phyloP scores from a whole-genome alignment of 2,888 invertebrate species.

The Yponomeuta evonymella region DNA sequence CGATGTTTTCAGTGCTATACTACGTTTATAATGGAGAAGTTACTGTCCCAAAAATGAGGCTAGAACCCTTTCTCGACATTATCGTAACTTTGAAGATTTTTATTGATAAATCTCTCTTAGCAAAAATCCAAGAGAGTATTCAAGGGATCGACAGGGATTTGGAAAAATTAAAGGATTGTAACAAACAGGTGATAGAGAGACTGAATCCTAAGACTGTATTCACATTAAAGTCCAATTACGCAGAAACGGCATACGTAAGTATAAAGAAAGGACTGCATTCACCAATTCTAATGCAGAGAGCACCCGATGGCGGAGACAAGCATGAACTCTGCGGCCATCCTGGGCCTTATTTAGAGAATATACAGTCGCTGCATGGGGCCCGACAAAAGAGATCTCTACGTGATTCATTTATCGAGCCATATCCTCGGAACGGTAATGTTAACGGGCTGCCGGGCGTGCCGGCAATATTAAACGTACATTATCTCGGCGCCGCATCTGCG shows the following conservation, averaged over 20 bases:
- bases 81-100: conserved; percentile 65
- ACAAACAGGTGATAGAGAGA: neutral
- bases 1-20: conserved; percentile 78
- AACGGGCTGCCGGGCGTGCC: conserved; percentile 64
- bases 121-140: conserved; percentile 27
- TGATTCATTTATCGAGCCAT: conserved; percentile 68
- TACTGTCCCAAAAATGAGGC: conserved; percentile 70
- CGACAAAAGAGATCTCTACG: conserved; percentile 63
- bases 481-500: conserved; percentile 58
- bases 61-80: conserved; percentile 77
- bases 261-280: conserved; percentile 35
- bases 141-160: conserved; percentile 20
- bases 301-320: conserved; percentile 3
- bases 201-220: neutral
- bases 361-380: conserved; percentile 45
- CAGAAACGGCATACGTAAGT: conserved; percentile 30
- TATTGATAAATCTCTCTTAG: conserved; percentile 47
- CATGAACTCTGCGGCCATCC: conserved; percentile 24
- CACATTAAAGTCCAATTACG: neutral
- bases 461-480: conserved; percentile 62
- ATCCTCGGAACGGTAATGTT: conserved; percentile 64
- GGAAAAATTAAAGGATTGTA: neutral
- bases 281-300: neutral
- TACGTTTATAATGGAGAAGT: conserved; percentile 83
- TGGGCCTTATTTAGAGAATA: conserved; percentile 46